Conservation (phyloP, 2,888 invertebrate genomes). For the Agriopis leucophaearia region DNA sequence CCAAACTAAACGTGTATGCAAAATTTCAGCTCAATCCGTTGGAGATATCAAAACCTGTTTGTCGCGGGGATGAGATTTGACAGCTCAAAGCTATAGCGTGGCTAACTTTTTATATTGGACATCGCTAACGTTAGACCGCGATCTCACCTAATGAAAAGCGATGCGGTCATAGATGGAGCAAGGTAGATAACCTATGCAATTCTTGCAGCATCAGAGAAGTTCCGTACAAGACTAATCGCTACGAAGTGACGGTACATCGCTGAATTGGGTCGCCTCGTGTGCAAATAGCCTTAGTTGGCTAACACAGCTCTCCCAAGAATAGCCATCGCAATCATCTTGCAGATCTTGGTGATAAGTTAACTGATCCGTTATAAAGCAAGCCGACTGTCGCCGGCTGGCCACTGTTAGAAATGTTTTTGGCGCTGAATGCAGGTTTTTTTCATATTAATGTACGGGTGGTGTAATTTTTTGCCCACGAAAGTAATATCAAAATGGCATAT, state of each 20-base stretch:
- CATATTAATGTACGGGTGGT: constrained; percentile 14
- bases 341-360: constrained; percentile 51
- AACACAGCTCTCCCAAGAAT: constrained; percentile 30
- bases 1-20: too few species aligned
- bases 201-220: too few species aligned
- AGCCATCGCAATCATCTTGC: constrained; percentile 56
- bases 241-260: background rate
- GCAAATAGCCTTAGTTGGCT: constrained; percentile 8
- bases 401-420: constrained; percentile 12
- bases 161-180: too few species aligned
- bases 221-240: background rate
- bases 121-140: too few species aligned
- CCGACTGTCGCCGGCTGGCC: constrained; percentile 42
- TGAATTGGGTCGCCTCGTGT: background rate
- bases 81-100: too few species aligned
- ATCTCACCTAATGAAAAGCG: too few species aligned
- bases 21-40: too few species aligned
- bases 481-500: background rate
- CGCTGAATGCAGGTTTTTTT: constrained; percentile 11
- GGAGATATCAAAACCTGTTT: too few species aligned
- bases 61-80: too few species aligned
- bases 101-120: too few species aligned
- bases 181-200: too few species aligned
- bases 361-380: constrained; percentile 45
- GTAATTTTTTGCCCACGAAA: background rate